Base-by-base conservation (phyloP, 1,140 invertebrate species). In the Drosophila pseudoobscura region DNA sequence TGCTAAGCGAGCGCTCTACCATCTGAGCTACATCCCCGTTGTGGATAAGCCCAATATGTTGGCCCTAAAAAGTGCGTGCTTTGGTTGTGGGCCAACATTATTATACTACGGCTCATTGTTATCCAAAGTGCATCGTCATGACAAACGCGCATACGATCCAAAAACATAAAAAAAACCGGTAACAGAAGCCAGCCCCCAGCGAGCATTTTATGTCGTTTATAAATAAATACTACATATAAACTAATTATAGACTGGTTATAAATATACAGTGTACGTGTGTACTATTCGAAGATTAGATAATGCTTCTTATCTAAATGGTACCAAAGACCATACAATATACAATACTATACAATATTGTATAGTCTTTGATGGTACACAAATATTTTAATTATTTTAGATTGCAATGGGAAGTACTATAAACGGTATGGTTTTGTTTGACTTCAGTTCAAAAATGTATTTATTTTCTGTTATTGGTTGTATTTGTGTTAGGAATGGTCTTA, bases 1-100 rank as follows among this genome's bases (percentile, higher is more conserved):
- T 95, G 95, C 95, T 95, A 96, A 95, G 95, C 95, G 94, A 95
- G 95, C 94, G 95, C 95, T 95, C 95, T 95, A 95, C 95, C 95
- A 95, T 95, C 94, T 96, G 95, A 96, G 95, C 94, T 95, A 95
- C 94, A 91, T 91, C 90, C 90, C 90, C 90, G 29, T 76, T 52
- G 31, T 73, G 15, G 3, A 13, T 41, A 3, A 0, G 1, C 6
- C 6, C 50, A 35, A 59, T 75, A 70, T 72, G 31, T 70, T 75
- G 52, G 47, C 51, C 26, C 45, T 13, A 68, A n/a, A 39, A 75
- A 24, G 44, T 22, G n/a, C 58, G 61, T 46, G 69, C 72, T 63
- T 64, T 43, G 39, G 31, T 31, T 66, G 41, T 13, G 17, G 11
- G n/a, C 15, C 63, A 29, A 22, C 3, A 4, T 3, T 13, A 8